A percentile compares a stretch with the other conserved stretches of the same genome.
Conservation (phyloP, 2,113 vertebrate species). For the Hippocampus abdominalis region DNA sequence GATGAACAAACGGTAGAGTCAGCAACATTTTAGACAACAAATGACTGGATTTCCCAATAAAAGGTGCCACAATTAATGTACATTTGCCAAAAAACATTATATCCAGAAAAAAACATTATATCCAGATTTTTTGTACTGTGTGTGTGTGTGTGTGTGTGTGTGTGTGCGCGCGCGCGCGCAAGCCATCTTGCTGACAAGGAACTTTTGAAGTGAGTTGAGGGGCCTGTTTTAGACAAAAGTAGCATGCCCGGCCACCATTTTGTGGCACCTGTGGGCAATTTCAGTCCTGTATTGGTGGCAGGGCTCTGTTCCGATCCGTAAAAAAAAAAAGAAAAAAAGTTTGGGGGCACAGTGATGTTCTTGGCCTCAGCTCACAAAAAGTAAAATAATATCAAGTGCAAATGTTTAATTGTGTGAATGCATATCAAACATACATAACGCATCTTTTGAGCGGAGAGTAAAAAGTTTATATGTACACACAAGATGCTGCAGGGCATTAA, state of each 20-base stretch:
- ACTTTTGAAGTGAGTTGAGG: background rate
- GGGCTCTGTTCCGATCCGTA: no score
- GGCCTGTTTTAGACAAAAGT: background rate
- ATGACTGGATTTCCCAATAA: background rate
- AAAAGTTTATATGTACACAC: slow-evolving; percentile 54
- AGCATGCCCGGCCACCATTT: background rate
- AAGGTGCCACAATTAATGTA: no score
- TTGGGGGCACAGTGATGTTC: background rate
- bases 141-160: no score
- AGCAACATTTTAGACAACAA: background rate
- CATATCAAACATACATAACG: slow-evolving; percentile 66
- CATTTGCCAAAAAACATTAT: no score
- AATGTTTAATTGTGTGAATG: slow-evolving; percentile 63
- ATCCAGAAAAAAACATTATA: no score
- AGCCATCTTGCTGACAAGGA: background rate
- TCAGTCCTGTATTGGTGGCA: no score
- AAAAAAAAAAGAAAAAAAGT: no score
- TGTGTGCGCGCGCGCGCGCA: fast-evolving
- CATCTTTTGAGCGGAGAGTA: slow-evolving; percentile 55
- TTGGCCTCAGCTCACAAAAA: slow-evolving; percentile 7
- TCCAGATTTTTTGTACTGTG: no score
- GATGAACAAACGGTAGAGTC: background rate
- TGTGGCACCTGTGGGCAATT: background rate
- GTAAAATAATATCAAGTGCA: slow-evolving; percentile 37
- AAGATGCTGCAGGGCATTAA: slow-evolving; percentile 41